phyloP scores from a whole-genome alignment of 2,113 vertebrate species.

The Colius striatus region DNA sequence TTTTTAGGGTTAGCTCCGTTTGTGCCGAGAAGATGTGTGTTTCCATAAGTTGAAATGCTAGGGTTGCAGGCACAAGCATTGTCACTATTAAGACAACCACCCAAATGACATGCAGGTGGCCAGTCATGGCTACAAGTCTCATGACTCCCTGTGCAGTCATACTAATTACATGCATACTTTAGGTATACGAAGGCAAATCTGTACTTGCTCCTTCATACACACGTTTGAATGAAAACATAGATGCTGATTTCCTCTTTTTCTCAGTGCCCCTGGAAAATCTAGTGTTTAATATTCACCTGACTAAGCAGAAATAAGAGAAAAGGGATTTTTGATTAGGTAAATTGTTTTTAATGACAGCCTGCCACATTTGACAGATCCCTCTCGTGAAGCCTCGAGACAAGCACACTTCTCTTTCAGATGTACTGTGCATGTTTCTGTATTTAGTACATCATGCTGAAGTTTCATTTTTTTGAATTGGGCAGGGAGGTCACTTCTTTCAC shows the following conservation, averaged over 20 bases:
- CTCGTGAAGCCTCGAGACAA: not conserved
- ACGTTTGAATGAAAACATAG: not conserved
- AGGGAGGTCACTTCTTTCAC: not conserved
- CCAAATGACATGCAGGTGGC: not conserved
- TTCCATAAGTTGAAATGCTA: not conserved
- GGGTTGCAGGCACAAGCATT: not conserved
- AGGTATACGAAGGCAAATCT: not conserved
- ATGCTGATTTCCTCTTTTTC: conserved; percentile 36
- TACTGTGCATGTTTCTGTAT: not conserved
- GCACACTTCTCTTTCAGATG: not conserved
- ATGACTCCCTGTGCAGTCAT: not conserved
- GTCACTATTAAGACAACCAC: not conserved
- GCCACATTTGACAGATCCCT: conserved; percentile 35
- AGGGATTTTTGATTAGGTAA: conserved; percentile 39
- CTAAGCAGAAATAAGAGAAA: conserved; percentile 43
- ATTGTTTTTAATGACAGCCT: conserved; percentile 58
- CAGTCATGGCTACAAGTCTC: not conserved
- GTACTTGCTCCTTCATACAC: not conserved
- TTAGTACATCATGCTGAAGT: not conserved
- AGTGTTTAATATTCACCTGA: conserved; percentile 50
- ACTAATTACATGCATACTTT: not conserved
- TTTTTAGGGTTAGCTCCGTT: too few species aligned
- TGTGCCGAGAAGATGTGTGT: not conserved
- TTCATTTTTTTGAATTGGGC: not conserved
- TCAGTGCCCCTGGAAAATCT: conserved; percentile 1